phyloP scores from a whole-genome alignment of 1,140 invertebrate species.

The Periplaneta americana region DNA sequence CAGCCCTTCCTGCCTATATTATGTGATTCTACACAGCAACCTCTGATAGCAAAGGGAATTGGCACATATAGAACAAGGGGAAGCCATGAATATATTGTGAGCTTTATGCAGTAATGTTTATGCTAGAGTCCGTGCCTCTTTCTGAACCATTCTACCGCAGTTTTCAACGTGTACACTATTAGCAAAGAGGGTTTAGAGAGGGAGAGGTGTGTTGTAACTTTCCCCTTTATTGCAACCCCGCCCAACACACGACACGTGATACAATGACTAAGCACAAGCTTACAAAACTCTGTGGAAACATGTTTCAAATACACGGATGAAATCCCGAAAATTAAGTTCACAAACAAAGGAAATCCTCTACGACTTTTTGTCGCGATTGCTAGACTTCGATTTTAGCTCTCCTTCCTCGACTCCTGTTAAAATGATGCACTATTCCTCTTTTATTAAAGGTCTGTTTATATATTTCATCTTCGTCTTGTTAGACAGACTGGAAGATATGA shows the following conservation, averaged over 20 bases:
- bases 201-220: neutral
- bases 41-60: neutral
- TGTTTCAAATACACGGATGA: neutral
- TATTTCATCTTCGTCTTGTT: no score
- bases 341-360: neutral
- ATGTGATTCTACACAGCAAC: neutral
- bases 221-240: neutral
- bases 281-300: neutral
- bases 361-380: neutral
- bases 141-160: neutral
- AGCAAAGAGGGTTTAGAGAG: neutral
- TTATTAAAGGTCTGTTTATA: no score
- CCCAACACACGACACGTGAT: neutral
- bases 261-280: neutral
- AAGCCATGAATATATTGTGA: neutral
- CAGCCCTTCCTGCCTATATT: neutral
- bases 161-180: neutral
- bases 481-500: no score
- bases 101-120: neutral
- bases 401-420: no score
- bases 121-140: neutral
- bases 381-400: neutral
- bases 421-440: no score
- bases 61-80: neutral
- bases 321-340: neutral